A percentile compares a stretch with the other conserved stretches of the same genome.
Conservation (phyloP, 2,113 vertebrate species). For the Pteropus alecto region DNA sequence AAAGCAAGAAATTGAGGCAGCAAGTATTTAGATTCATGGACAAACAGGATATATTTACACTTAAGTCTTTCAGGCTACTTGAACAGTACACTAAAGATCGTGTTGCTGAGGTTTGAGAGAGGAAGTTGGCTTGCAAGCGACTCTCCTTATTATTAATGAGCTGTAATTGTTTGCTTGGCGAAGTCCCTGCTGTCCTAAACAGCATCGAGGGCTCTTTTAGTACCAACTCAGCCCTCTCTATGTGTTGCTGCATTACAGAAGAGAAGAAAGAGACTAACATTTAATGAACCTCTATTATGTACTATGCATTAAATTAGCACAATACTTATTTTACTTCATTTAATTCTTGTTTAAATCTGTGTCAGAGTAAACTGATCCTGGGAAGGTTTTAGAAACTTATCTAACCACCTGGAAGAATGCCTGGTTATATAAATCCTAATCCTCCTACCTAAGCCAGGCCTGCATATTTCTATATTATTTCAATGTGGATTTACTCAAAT, state of each 20-base stretch:
- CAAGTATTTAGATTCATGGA: not conserved
- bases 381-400: not conserved
- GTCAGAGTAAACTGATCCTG: not conserved
- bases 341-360: not conserved
- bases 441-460: not conserved
- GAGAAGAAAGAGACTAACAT: not conserved
- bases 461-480: slow-evolving; percentile 7
- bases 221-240: not conserved
- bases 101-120: slow-evolving; percentile 38
- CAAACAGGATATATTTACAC: not conserved
- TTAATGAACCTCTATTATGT: not conserved
- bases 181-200: slow-evolving; percentile 52
- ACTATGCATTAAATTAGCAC: not conserved
- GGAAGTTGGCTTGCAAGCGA: slow-evolving; percentile 62
- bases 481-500: not conserved
- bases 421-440: not conserved
- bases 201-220: slow-evolving; percentile 44
- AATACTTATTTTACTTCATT: not conserved
- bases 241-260: not conserved
- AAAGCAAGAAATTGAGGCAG: slow-evolving; percentile 12
- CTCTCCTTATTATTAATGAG: slow-evolving; percentile 69
- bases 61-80: slow-evolving; percentile 17
- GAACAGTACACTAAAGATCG: not conserved
- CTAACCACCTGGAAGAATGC: not conserved
- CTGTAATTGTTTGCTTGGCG: slow-evolving; percentile 50